Evolutionary conservation across 2,888 invertebrate species (phyloP), one percentile per base, ranked within the genome.

Genomic region (Acrobasis consociella): DNA sequence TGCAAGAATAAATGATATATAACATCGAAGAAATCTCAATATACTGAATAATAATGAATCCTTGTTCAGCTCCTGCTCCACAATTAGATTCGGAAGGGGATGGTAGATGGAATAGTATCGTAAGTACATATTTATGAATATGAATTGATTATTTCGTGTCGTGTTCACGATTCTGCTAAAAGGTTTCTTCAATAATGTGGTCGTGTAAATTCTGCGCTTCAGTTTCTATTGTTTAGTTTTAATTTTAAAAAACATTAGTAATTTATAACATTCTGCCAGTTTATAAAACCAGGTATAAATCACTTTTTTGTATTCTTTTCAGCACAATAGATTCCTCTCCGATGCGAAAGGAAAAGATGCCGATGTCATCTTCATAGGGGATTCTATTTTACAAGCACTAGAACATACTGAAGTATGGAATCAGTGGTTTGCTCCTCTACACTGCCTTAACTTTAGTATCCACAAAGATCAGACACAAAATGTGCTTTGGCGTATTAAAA

Each of bases 361-460:
- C 13, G 98, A 98, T 84, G 97, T 98, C 39, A 94, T 98, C 72
- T 97, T 98, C 76, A 94, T 98, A 69, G 98, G 98, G 0, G 98
- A 98, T 87, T 97, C 97, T 55, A 94, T 98, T 71, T 92, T 98
- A 65, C 96, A 96, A 87, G 95, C 96, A 58, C 87, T 98, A 74
- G 95, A 96, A 78, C 96, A 96, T 74, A 96, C 97, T 16, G 96
- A 97, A 88, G 94, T 97, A 58, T 98, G 98, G 98, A 96, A 97
- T 81, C 96, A 96, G 76, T 95, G 96, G 91, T 98, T 98, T 94
- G 97, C 96, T 64, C 98, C 98, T 1, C 93, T 98, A 82, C 98
- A 98, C 86, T 96, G 97, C 82, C 94, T 98, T 72, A 98, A 98
- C 87, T 97, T 97, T 89, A 97, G 98, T 74, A 97, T 98, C 78